Conservation (phyloP, 1,140 invertebrate species). For the Brachionus rotundiformis region DNA sequence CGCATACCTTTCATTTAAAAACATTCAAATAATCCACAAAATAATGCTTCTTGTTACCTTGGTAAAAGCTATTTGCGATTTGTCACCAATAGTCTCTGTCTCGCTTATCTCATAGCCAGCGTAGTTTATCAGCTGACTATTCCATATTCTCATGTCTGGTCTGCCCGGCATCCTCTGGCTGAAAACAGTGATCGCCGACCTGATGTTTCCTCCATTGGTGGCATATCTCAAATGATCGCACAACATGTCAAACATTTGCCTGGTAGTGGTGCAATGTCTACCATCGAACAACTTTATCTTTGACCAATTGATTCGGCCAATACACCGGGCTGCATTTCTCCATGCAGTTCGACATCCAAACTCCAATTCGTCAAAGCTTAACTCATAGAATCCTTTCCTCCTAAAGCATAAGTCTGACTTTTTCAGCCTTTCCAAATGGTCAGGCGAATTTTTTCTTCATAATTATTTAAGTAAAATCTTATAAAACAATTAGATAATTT, state of each 20-base stretch:
- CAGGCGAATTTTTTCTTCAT: constrained; percentile 59
- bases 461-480: not conserved
- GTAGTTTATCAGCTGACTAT: constrained; percentile 81
- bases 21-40: not conserved
- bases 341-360: constrained; percentile 91
- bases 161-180: constrained; percentile 77
- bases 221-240: constrained; percentile 95
- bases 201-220: constrained; percentile 92
- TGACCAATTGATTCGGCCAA: constrained; percentile 92
- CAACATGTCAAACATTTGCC: constrained; percentile 84
- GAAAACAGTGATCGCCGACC: constrained; percentile 90
- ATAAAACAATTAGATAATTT: not conserved
- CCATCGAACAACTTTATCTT: constrained; percentile 77
- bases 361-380: constrained; percentile 85
- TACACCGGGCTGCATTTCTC: constrained; percentile 87
- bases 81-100: constrained; percentile 62
- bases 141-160: constrained; percentile 86
- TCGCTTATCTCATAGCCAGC: constrained; percentile 74
- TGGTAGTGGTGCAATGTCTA: not conserved
- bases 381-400: constrained; percentile 73
- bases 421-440: constrained; percentile 70
- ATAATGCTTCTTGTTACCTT: constrained; percentile 69
- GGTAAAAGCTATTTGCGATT: constrained; percentile 78
- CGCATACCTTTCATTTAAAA: constrained; percentile 72
- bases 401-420: constrained; percentile 73